phyloP scores from a whole-genome alignment of 2,888 invertebrate species.

The Phaedon cochleariae region DNA sequence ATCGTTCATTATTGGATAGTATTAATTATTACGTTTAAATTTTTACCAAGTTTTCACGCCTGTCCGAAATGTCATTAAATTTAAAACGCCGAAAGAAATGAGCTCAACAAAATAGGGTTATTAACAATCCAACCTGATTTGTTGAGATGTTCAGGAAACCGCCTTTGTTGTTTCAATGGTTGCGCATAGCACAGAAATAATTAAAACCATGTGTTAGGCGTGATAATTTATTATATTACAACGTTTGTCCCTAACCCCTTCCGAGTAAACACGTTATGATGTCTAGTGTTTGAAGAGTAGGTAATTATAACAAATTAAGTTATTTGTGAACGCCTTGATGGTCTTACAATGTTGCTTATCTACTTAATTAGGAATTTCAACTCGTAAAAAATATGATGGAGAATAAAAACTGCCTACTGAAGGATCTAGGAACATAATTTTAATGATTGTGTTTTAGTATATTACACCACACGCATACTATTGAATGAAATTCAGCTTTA shows the following conservation, averaged over 20 bases:
- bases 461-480: too few species aligned
- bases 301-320: not conserved
- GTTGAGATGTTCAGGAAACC: slow-evolving; percentile 21
- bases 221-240: slow-evolving; percentile 37
- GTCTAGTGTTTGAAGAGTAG: slow-evolving; percentile 35
- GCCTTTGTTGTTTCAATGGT: slow-evolving; percentile 36
- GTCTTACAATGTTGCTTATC: not conserved
- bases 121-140: slow-evolving; percentile 27
- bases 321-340: not conserved
- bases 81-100: not conserved
- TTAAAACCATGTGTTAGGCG: slow-evolving; percentile 48
- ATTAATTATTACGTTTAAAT: not conserved
- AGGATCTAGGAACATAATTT: not conserved
- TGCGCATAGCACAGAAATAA: slow-evolving; percentile 25
- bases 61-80: not conserved
- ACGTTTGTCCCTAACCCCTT: slow-evolving; percentile 49
- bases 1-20: not conserved
- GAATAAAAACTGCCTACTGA: not conserved
- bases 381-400: not conserved
- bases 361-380: too few species aligned
- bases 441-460: not conserved
- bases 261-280: slow-evolving; percentile 47
- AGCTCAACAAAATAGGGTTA: slow-evolving; percentile 5
- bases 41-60: slow-evolving; percentile 14
- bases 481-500: too few species aligned